These are phyloP conservation scores for Tinea pellionella DNA, from an alignment of 2,888 invertebrate genomes.

Conservation along the genomic window DNA sequence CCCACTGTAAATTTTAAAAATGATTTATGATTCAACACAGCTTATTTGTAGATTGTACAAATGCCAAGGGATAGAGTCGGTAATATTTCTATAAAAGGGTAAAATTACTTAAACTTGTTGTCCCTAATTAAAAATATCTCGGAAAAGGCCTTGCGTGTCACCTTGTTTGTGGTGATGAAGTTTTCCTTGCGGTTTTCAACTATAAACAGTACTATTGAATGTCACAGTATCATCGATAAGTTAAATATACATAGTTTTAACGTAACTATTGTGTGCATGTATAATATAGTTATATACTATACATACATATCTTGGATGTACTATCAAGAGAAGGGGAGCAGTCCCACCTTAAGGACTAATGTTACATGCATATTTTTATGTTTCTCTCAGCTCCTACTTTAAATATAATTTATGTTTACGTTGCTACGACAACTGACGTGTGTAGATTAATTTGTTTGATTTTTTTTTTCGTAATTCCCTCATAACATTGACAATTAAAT, in stretches of 20 bases:
- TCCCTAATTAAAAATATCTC: constrained; percentile 11
- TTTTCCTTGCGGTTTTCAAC: constrained; percentile 13
- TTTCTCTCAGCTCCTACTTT: too few relatives aligned
- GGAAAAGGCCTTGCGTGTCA: constrained; percentile 9
- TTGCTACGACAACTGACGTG: too few relatives aligned
- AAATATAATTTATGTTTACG: too few relatives aligned
- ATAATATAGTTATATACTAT: too few relatives aligned
- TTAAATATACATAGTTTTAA: neutral
- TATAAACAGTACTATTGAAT: neutral
- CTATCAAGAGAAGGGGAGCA: too few relatives aligned
- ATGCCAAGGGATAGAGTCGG: constrained; percentile 10
- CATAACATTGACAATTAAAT: too few relatives aligned
- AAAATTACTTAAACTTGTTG: constrained; percentile 15
- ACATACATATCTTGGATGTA: too few relatives aligned
- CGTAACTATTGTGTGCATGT: neutral
- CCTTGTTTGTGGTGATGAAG: constrained; percentile 10
- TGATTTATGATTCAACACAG: neutral
- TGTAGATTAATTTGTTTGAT: too few relatives aligned
- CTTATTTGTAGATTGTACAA: neutral
- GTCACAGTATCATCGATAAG: neutral
- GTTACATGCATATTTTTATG: too few relatives aligned
- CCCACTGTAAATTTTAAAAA: neutral
- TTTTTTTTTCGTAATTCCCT: too few relatives aligned
- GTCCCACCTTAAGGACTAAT: too few relatives aligned
- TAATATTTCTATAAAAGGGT: constrained; percentile 15